Evolutionary conservation across 2,797 vertebrate species (phyloP), one percentile per base, ranked within the genome.

Genomic region (Rhabdophis nuchalis): DNA sequence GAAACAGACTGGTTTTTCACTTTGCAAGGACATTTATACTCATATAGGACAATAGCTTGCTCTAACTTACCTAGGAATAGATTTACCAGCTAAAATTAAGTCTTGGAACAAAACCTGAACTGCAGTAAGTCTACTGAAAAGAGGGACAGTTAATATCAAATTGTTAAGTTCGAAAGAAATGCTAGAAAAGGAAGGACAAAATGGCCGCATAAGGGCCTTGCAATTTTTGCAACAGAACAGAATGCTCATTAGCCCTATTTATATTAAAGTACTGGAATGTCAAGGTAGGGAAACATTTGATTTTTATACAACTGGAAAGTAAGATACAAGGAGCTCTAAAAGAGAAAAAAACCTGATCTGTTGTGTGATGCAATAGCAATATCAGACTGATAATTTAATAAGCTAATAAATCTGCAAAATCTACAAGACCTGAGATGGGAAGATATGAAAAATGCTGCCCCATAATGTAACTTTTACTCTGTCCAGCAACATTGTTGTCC

Each of bases 61-160:
- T 89, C 56, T 60, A 13, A 12, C 20, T 3, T 61, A 11, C 2
- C 82, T 23, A 85, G 57, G 0, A 57, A 25, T 14, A 36, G 32
- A 29, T 8, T 25, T 52, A 54, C 61, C 91, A 68, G 18, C 27
- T 77, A 89, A 68, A 54, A 87, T 91, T 58, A 52, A 41, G 14
- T 92, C 86, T 54, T 46, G 0, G 0, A n/a, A 36, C 10, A 8
- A 6, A 82, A 85, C 90, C 29, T 20, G 60, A 85, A 89, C 20
- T 88, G 23, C 16, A 56, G 11, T 60, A 92, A 53, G 13, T 85
- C 3, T 52, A 53, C 1, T 72, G 10, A 88, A 85, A 1, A n/a
- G 60, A 88, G 2, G 56, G 23, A 85, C 2, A 0, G 0, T 9
- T 25, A 18, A 32, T 56, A 36, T 57, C 7, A n/a, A 61, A 89